Conservation (phyloP, 2,797 vertebrate species). For the Gallinago nigripennis region DNA sequence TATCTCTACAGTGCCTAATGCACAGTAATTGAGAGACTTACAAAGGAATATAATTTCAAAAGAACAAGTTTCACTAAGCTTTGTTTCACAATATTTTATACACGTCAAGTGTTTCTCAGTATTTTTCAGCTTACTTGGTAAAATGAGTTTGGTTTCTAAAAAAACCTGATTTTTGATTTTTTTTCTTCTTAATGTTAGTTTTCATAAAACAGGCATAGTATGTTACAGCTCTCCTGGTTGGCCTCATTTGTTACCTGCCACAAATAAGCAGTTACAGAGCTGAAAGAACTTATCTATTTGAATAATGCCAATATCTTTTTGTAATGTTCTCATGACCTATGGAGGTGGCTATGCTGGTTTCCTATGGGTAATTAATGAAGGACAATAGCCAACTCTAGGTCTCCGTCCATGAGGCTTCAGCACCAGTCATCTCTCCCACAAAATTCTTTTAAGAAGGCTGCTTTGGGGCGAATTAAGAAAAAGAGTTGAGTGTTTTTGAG, state of each 20-base stretch:
- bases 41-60: not conserved
- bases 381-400: not conserved
- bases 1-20: not conserved
- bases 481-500: not conserved
- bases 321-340: fast-evolving
- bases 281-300: not conserved
- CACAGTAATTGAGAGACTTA: not conserved
- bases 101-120: not conserved
- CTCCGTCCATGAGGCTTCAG: not conserved
- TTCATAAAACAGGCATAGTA: not conserved
- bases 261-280: not conserved
- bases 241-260: not conserved
- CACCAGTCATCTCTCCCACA: not conserved
- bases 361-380: not conserved
- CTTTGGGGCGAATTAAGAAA: not conserved
- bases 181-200: not conserved
- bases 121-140: not conserved
- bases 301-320: not conserved
- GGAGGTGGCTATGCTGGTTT: not conserved
- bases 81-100: not conserved
- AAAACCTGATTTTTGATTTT: not conserved
- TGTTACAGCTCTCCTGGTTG: not conserved
- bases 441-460: not conserved
- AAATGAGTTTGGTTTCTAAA: not conserved
- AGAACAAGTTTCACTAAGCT: not conserved